Evolutionary conservation across 2,113 vertebrate species (phyloP), one percentile per base, ranked within the genome.

Genomic region (Callochromis pleurospilus): DNA sequence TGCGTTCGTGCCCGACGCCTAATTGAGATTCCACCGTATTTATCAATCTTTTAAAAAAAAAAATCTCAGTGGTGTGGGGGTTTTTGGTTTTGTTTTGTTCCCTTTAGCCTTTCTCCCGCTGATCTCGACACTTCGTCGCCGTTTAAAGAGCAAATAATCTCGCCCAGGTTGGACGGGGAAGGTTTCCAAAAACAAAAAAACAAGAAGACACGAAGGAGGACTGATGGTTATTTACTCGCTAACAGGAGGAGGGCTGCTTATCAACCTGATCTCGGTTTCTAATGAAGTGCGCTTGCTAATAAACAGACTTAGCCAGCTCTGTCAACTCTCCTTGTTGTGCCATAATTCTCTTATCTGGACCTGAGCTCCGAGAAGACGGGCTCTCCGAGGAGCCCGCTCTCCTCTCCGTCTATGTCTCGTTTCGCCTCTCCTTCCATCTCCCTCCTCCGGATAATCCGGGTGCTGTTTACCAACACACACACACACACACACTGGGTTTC

Each of bases 11-110:
- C 98, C 96, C 96, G 96, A 97, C 97, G 97, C 97, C 96, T 99
- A 98, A 98, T 98, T 98, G 98, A 99, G 97, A 99, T 98, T 98
- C 98, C 97, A 97, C 97, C 97, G 96, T 98, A 99, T 99, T 99
- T 99, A 99, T 99, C 98, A 99, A 99, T 99, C 97, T 98, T 97
- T 97, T 92, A 13, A 24, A 97, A 96, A 89, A 58, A 68, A 38
- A 58, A 97, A 96, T 24, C 96, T 98, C 96, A 96, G 96, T 97
- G 95, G 96, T 94, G 94, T 21, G 33, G 60, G 58, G 19, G 2
- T 93, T 97, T 95, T 96, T 97, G 33, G 96, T 96, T 96, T 9
- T 26, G 24, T 33, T 31, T 94, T 77, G 4, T 31, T 86, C 89
- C 87, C 42, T 92, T 91, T 83, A 49, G 86, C 83, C 68, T 88